Percentiles rank a stretch among this genome's conserved stretches.
Conservation (phyloP, 2,888 invertebrate species). For the Ischnura elegans region DNA sequence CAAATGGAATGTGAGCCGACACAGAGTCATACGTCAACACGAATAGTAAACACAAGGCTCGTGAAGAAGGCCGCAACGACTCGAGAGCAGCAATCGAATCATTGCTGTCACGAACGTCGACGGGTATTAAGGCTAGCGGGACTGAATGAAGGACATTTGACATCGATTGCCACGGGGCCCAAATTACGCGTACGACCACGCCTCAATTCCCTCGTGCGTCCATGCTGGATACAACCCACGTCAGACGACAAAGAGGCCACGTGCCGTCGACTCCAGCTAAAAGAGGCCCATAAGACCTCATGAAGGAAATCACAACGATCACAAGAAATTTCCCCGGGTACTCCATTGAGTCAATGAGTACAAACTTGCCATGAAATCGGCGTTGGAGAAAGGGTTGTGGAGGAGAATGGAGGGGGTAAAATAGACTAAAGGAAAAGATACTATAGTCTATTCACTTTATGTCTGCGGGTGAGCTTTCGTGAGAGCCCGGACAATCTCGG, state of each 20-base stretch:
- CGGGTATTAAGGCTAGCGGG: background rate
- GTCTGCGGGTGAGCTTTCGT: too few species aligned
- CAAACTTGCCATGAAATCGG: too few species aligned
- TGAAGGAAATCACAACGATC: too few species aligned
- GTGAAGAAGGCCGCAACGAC: background rate
- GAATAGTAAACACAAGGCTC: background rate
- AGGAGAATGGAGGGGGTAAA: too few species aligned
- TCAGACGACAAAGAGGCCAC: background rate
- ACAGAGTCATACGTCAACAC: background rate
- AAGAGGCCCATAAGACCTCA: too few species aligned
- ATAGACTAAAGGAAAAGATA: too few species aligned
- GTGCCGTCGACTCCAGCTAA: background rate
- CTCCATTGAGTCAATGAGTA: too few species aligned
- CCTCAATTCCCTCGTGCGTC: background rate
- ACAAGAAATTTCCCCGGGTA: too few species aligned
- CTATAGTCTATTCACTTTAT: too few species aligned
- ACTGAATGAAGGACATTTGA: background rate
- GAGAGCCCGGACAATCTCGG: too few species aligned
- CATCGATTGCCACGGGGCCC: conserved; percentile 16
- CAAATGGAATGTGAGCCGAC: background rate
- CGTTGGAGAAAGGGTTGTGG: too few species aligned
- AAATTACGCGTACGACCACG: background rate
- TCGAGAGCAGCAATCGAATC: background rate
- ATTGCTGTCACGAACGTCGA: background rate
- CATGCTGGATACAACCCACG: background rate